Evolutionary conservation across 2,888 invertebrate genomes (phyloP), one percentile per base, ranked within the genome.

Genomic region (Tetragonula carbonaria): DNA sequence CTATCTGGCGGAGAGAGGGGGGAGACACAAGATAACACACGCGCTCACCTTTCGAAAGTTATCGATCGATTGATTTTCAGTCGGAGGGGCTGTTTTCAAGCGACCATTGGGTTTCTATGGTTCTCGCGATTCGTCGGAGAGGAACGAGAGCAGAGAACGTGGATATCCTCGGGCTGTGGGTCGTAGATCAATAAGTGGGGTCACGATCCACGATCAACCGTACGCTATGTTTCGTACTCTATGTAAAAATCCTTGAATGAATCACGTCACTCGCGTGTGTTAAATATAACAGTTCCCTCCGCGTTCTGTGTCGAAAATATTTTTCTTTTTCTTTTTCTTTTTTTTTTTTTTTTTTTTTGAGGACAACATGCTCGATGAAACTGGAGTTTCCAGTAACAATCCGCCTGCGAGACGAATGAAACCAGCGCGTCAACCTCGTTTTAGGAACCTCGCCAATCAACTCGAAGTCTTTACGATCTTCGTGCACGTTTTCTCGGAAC

Each of bases 101-200:
- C 21, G 14, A 33, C 33, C 59, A 21, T 16, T 74, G 72, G 28
- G 65, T 67, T 50, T 66, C 66, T 72, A 72, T 66, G 81, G 45
- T 45, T 71, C 67, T 28, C 59, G 74, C 66, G 28, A 59, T 55
- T 74, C 59, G 21, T 74, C 68, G 50, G 16, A 78, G 53, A 68
- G 67, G 45, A 81, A 78, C 28, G 78, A 78, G 81, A 81, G 38
- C 68, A 67, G 11, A 65, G 33, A 72, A 51, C 63, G 67, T 71
- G 72, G 72, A 67, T 87, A 59, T 57, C 90, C 87, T 74, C 71
- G 53, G 88, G 89, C 87, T 88, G 75, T 90, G 87, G 89, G 89
- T 90, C 90, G 78, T 59, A 51, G 33, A 16, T 16, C 73, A 28
- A 73, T 85, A 84, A 66, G 80, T 57, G 79, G 90, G 82, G 82